phyloP scores from a whole-genome alignment of 2,113 vertebrate genomes.

The Pogonocichla stellata region DNA sequence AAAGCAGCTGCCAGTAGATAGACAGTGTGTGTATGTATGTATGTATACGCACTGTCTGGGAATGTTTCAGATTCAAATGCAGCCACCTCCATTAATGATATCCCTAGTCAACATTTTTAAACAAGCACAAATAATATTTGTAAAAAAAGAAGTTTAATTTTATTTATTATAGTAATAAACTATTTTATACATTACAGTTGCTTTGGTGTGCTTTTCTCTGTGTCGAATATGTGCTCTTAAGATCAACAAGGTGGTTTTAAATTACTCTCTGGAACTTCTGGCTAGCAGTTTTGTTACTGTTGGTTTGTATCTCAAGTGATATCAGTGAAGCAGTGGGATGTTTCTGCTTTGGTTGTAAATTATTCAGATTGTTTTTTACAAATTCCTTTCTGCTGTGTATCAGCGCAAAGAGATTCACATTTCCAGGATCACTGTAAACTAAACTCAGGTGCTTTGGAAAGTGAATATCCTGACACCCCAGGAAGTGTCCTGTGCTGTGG shows the following conservation, averaged over 20 bases:
- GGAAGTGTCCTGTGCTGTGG: not conserved
- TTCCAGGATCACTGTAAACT: not conserved
- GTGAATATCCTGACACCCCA: not conserved
- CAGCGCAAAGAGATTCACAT: not conserved
- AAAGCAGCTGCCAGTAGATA: constrained; percentile 75
- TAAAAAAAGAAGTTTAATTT: constrained; percentile 89
- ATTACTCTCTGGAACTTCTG: not conserved
- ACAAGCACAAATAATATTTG: constrained; percentile 95
- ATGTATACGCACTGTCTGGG: constrained; percentile 64
- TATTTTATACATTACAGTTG: constrained; percentile 89
- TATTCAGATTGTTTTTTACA: not conserved
- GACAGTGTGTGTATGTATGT: not conserved
- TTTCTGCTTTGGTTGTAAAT: not conserved
- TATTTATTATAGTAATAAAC: constrained; percentile 95
- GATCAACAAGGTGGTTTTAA: not conserved
- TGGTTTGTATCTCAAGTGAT: not conserved
- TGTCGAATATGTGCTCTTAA: not conserved
- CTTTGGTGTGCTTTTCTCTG: constrained; percentile 13
- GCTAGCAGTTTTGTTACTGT: not conserved
- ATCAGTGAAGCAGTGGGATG: not conserved
- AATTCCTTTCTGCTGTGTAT: not conserved
- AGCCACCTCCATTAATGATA: constrained; percentile 71
- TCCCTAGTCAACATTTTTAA: constrained; percentile 85
- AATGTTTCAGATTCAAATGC: constrained; percentile 67
- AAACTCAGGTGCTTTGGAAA: not conserved